phyloP scores from a whole-genome alignment of 2,888 invertebrate species.

The Ctena decussata region DNA sequence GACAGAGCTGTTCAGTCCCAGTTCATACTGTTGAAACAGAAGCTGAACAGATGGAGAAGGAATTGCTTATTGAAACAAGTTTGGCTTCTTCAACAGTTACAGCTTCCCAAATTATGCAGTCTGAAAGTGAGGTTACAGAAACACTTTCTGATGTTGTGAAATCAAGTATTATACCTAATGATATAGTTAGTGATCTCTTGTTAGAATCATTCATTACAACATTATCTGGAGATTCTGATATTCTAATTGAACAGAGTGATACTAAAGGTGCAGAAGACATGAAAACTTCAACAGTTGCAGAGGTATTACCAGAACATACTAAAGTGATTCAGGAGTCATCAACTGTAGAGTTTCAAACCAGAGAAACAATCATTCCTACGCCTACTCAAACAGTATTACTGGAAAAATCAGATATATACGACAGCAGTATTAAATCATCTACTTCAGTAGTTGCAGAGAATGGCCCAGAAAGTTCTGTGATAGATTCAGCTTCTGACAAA shows the following conservation, averaged over 20 bases:
- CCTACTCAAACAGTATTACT: constrained; percentile 8
- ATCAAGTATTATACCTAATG: not conserved
- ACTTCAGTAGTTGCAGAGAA: not conserved
- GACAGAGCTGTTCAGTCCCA: not conserved
- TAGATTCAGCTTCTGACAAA: not conserved
- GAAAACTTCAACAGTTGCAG: not conserved
- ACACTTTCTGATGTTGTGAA: not conserved
- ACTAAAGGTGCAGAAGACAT: not conserved
- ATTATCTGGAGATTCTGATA: not conserved
- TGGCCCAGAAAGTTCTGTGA: not conserved
- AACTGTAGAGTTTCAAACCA: not conserved
- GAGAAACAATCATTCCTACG: not conserved
- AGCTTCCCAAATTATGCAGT: not conserved
- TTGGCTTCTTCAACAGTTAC: not conserved
- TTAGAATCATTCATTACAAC: not conserved
- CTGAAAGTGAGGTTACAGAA: not conserved
- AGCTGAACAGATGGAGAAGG: not conserved
- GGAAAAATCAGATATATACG: not conserved
- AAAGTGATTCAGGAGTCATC: not conserved
- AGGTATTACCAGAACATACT: not conserved
- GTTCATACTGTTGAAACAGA: not conserved
- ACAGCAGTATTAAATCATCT: not conserved
- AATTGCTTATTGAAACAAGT: not conserved
- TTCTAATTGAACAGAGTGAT: not conserved
- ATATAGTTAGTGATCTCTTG: not conserved